These are phyloP conservation scores for Odobenus rosmarus DNA, from an alignment of 2,113 vertebrate species.

Conservation along the genomic window DNA sequence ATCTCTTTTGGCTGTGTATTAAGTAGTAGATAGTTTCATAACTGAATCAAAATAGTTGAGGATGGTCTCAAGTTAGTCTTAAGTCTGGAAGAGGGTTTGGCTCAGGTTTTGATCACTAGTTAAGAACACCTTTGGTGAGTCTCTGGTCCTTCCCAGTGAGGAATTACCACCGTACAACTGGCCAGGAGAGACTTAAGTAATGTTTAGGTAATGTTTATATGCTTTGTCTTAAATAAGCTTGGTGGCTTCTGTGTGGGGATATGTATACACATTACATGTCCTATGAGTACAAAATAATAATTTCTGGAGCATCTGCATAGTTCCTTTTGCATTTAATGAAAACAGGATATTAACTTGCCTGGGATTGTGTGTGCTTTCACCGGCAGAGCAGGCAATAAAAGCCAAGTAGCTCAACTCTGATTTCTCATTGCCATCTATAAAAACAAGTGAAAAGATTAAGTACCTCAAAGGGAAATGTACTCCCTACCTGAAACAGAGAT, in stretches of 20 bases:
- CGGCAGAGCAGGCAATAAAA: not conserved
- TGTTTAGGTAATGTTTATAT: slow-evolving; percentile 20
- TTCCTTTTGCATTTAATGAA: slow-evolving; percentile 10
- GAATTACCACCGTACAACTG: not conserved
- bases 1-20: not conserved
- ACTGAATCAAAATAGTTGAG: not conserved
- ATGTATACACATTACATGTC: not conserved
- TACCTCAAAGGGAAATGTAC: not conserved
- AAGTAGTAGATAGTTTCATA: not conserved
- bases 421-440: not conserved
- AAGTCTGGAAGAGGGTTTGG: not conserved
- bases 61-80: not conserved
- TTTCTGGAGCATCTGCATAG: not conserved
- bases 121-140: slow-evolving; percentile 18
- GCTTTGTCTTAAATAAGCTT: not conserved
- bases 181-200: slow-evolving; percentile 4
- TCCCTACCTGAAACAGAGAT: not conserved
- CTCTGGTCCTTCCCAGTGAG: not conserved
- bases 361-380: not conserved
- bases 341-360: not conserved
- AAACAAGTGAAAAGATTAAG: slow-evolving; percentile 29
- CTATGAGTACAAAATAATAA: not conserved
- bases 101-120: not conserved
- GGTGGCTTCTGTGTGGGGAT: not conserved
- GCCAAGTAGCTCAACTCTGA: not conserved